phyloP scores from a whole-genome alignment of 2,888 invertebrate genomes.

The Cryptocephalus moraei region DNA sequence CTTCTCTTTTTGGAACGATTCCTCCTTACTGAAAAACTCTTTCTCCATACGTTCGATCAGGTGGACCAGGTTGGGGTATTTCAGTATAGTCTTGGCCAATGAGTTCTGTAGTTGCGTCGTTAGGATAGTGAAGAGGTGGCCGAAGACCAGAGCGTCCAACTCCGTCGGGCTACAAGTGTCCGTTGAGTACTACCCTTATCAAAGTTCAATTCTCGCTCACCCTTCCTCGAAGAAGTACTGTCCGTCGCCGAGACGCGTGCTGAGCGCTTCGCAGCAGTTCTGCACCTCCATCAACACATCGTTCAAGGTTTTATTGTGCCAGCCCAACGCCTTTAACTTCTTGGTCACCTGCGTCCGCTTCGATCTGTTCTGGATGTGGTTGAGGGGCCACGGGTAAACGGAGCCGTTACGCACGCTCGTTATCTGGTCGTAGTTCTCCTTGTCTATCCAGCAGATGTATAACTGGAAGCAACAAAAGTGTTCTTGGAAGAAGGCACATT shows the following conservation, averaged over 20 bases:
- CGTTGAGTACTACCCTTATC: not conserved
- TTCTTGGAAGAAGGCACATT: too few species aligned
- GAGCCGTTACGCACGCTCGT: constrained; percentile 80
- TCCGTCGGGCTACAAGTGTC: constrained; percentile 71
- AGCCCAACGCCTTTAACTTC: constrained; percentile 66
- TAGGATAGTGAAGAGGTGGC: constrained; percentile 90
- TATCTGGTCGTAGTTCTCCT: constrained; percentile 66
- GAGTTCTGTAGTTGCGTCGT: constrained; percentile 82
- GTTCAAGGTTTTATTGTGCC: constrained; percentile 69
- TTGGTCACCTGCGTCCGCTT: constrained; percentile 62
- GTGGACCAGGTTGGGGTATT: constrained; percentile 65
- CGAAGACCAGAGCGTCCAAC: constrained; percentile 91
- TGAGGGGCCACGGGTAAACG: constrained; percentile 90
- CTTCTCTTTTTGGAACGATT: too few species aligned
- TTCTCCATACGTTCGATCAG: constrained; percentile 78
- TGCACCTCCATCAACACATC: constrained; percentile 70
- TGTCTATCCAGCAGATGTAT: constrained; percentile 81
- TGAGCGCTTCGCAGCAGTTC: constrained; percentile 79
- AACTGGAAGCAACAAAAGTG: constrained; percentile 40
- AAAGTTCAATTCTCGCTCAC: constrained; percentile 41
- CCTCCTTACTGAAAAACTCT: constrained; percentile 55
- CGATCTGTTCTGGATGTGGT: constrained; percentile 65
- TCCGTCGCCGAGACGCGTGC: constrained; percentile 69
- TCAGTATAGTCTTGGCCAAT: constrained; percentile 70
- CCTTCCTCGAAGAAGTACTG: constrained; percentile 72